Base-by-base conservation (phyloP, 2,113 vertebrate genomes). In the Gambusia holbrooki region DNA sequence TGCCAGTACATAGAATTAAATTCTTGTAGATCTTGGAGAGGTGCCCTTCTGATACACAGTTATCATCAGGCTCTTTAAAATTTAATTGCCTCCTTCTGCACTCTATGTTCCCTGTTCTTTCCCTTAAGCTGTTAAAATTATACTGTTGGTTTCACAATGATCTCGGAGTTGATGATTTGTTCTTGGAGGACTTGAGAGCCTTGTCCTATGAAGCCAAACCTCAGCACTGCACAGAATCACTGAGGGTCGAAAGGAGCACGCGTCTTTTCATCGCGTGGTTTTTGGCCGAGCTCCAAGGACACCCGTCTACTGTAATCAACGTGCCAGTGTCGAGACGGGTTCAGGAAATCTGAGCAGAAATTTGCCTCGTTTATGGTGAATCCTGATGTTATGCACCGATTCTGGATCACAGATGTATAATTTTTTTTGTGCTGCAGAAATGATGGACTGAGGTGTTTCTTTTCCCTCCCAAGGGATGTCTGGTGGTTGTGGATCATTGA, bases 81-180 rank as follows among this genome's bases (percentile, higher is more conserved):
- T 80, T 71, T 35, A 76, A 84, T 73, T 66, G 74, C n/a, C 29
- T 84, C 67, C 68, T 35, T 62, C 19, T 10, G 5, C 45, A 75
- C 69, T 73, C 12, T 11, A 19, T 73, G 71, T 76, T 77, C 69
- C 54, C 48, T 51, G 54, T 61, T 84, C 69, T 76, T 84, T 78
- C 4, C 5, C 7, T 29, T n/a, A 48, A 79, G 62, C 75, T 78
- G 48, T 76, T 90, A 79, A 84, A 84, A 84, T 73, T 73, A 83
- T 71, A 81, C 63, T 76, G 81, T 81, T 74, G 66, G 54, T 73
- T 83, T 80, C 65, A 77, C 62, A 88, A 85, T 71, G 54, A 77
- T 88, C 60, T 61, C 74, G 0, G 13, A 74, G 72, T 64, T 73
- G 83, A 68, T 87, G 83, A 87, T 84, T 85, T 75, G 79, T 74